Percentiles rank a stretch among this genome's conserved stretches.
These are phyloP conservation scores for Loris lydekkerianus DNA, from an alignment of 2,797 vertebrate genomes.

Conservation along the genomic window DNA sequence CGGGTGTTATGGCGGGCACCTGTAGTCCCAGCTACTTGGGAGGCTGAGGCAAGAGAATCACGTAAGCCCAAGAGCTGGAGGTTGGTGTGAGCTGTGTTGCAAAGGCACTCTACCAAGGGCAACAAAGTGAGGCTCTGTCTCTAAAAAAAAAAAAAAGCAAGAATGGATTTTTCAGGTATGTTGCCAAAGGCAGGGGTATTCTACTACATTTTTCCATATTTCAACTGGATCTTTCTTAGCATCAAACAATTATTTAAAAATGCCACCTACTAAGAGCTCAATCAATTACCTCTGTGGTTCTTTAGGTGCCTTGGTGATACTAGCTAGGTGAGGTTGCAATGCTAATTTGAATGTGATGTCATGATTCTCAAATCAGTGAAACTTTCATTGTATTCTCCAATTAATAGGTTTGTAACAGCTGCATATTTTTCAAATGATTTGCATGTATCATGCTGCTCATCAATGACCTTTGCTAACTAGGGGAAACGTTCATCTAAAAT, in stretches of 20 bases:
- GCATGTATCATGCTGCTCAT: neutral
- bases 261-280: neutral
- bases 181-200: neutral
- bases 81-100: too few species aligned
- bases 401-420: neutral
- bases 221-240: neutral
- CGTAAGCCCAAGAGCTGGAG: too few species aligned
- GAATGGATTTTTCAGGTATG: neutral
- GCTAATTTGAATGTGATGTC: neutral
- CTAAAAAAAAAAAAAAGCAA: too few species aligned
- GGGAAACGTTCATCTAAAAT: neutral
- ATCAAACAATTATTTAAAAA: neutral
- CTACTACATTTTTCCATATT: neutral
- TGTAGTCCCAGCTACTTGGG: too few species aligned
- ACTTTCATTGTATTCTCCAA: neutral
- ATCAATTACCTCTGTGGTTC: neutral
- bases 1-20: too few species aligned
- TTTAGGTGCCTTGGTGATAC: neutral
- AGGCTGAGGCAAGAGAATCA: too few species aligned
- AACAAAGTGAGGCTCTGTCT: too few species aligned
- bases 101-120: too few species aligned
- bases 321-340: neutral
- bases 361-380: neutral
- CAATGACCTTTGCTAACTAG: neutral
- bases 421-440: neutral